Percentiles rank a stretch among this genome's conserved stretches.
phyloP scores from a whole-genome alignment of 1,140 invertebrate genomes.

The Drosophila navojoa region DNA sequence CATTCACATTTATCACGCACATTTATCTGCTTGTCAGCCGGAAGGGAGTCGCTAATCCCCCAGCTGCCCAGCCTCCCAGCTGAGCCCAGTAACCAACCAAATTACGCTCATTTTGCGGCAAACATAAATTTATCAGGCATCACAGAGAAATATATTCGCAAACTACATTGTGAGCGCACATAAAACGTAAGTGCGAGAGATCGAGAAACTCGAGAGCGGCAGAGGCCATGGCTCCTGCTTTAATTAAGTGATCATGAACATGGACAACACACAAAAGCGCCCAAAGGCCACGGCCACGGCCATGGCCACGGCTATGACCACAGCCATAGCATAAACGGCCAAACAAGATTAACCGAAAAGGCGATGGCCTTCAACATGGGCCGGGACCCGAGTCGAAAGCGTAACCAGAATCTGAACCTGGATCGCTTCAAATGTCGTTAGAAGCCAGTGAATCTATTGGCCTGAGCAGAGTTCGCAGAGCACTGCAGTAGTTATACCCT shows the following conservation, averaged over 20 bases:
- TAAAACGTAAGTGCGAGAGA: conserved; percentile 16
- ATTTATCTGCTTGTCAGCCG: conserved; percentile 78
- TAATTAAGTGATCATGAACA: conserved; percentile 80
- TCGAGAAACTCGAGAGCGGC: conserved; percentile 13
- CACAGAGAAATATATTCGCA: conserved; percentile 42
- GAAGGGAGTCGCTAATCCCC: conserved; percentile 51
- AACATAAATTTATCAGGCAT: conserved; percentile 76
- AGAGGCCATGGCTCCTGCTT: conserved; percentile 40
- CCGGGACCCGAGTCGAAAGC: not conserved
- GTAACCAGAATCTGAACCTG: conserved; percentile 6
- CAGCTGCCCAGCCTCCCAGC: not conserved
- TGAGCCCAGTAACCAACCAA: conserved; percentile 59
- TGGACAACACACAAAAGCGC: conserved; percentile 53
- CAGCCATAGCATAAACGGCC: conserved; percentile 36
- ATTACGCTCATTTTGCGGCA: conserved; percentile 76
- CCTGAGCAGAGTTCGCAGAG: not conserved
- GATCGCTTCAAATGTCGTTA: conserved; percentile 75
- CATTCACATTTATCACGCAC: conserved; percentile 75
- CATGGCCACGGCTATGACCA: conserved; percentile 39
- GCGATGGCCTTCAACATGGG: conserved; percentile 45
- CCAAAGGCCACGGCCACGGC: conserved; percentile 52
- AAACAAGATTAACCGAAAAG: conserved; percentile 70
- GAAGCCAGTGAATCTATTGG: conserved; percentile 51
- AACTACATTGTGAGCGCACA: conserved; percentile 45
- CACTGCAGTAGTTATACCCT: conserved; percentile 4